Percentiles rank a stretch among this genome's conserved stretches.
These are phyloP conservation scores for Vidua chalybeata DNA, from an alignment of 2,113 vertebrate genomes.

Conservation along the genomic window DNA sequence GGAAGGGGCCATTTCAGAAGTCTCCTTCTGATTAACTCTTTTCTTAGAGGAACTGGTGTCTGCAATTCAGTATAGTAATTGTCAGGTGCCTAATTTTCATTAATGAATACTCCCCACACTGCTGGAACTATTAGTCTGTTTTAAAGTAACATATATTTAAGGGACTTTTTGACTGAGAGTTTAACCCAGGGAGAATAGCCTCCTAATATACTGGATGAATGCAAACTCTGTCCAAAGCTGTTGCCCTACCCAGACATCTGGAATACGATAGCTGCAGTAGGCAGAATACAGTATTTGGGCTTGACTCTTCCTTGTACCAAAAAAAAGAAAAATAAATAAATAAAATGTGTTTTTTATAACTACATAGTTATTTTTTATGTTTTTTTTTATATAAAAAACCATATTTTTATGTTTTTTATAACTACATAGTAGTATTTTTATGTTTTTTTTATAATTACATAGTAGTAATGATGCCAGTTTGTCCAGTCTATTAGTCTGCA, in stretches of 20 bases:
- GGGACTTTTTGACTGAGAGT: not conserved
- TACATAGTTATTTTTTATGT: not conserved
- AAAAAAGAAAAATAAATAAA: too few relatives aligned
- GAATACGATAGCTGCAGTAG: not conserved
- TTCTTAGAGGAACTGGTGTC: not conserved
- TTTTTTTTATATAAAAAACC: not conserved
- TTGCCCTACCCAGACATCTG: not conserved
- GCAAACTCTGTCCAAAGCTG: not conserved
- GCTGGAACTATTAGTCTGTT: not conserved
- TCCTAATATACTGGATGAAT: not conserved
- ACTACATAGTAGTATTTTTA: not conserved
- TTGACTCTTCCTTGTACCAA: rapidly evolving
- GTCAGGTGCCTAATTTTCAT: not conserved
- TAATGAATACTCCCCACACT: not conserved
- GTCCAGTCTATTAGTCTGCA: not conserved
- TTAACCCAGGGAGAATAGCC: not conserved
- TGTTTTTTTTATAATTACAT: not conserved
- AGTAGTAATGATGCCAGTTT: not conserved
- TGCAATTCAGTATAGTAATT: not conserved
- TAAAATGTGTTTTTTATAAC: not conserved
- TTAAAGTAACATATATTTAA: not conserved
- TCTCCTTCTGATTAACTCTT: not conserved
- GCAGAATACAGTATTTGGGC: not conserved
- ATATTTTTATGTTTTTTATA: not conserved
- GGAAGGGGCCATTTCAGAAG: not conserved